These are phyloP conservation scores for Drosophila bocki DNA, from an alignment of 1,140 invertebrate species.

Conservation along the genomic window DNA sequence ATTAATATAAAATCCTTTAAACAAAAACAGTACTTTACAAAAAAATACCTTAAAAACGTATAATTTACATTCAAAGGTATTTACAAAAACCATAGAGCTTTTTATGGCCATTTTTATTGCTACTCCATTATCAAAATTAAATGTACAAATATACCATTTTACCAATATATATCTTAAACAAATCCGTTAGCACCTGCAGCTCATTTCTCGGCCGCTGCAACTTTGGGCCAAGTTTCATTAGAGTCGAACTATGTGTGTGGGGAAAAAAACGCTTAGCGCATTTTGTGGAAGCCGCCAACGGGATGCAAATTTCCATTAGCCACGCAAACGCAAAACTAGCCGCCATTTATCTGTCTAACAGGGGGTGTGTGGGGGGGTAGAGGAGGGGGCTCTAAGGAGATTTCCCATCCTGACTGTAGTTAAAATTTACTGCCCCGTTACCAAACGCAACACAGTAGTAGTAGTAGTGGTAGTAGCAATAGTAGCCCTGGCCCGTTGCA, in stretches of 20 bases:
- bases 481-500: slow-evolving; percentile 48
- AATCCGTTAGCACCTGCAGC: slow-evolving; percentile 12
- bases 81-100: neutral
- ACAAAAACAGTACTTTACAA: neutral
- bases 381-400: neutral
- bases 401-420: slow-evolving; percentile 63
- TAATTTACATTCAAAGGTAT: neutral
- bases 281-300: slow-evolving; percentile 71
- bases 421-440: slow-evolving; percentile 78
- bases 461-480: slow-evolving; percentile 9
- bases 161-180: neutral
- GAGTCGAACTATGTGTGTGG: neutral
- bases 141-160: neutral
- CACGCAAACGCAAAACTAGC: slow-evolving; percentile 82
- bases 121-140: neutral
- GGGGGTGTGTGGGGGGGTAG: slow-evolving; percentile 13
- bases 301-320: slow-evolving; percentile 82
- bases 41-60: neutral
- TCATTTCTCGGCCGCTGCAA: slow-evolving; percentile 21
- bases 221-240: slow-evolving; percentile 26
- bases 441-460: slow-evolving; percentile 49
- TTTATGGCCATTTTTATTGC: too few species aligned
- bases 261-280: slow-evolving; percentile 57
- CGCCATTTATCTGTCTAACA: slow-evolving; percentile 81
- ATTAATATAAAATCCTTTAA: neutral